Evolutionary conservation across 2,797 vertebrate genomes (phyloP).

Genomic region (Myotis vivesi): DNA sequence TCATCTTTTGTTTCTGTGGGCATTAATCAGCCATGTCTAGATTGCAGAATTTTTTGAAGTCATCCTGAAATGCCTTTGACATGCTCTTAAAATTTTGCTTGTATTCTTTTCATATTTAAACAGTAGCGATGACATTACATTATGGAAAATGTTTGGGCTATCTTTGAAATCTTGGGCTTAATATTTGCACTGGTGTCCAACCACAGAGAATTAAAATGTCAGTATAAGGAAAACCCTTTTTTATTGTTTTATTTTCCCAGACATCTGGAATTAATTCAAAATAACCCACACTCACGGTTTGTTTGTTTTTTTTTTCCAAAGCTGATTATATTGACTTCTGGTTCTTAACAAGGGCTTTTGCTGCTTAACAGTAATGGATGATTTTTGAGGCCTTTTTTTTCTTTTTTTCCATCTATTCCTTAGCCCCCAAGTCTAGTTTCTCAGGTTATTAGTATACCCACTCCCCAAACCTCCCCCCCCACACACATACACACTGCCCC

Average conservation of each 20-base stretch:
- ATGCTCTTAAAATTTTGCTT: slow-evolving; percentile 41
- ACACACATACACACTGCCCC: background rate
- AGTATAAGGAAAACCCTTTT: slow-evolving; percentile 45
- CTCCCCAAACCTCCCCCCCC: background rate
- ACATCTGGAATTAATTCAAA: slow-evolving; percentile 47
- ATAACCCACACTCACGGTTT: background rate
- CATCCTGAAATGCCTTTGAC: slow-evolving; percentile 57
- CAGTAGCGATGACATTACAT: slow-evolving; percentile 15
- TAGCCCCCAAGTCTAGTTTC: background rate
- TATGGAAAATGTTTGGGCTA: slow-evolving; percentile 60
- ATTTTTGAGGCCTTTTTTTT: background rate
- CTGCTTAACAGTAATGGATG: slow-evolving; percentile 39
- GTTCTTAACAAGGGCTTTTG: slow-evolving; percentile 51
- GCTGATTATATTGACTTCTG: slow-evolving; percentile 14
- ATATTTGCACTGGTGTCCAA: slow-evolving; percentile 45
- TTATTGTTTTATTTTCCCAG: slow-evolving; percentile 57
- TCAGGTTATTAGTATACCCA: slow-evolving; percentile 52
- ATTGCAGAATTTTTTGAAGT: slow-evolving; percentile 52
- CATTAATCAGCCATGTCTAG: slow-evolving; percentile 74
- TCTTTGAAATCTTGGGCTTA: slow-evolving; percentile 59
- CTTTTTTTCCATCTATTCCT: background rate
- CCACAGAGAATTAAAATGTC: slow-evolving; percentile 58
- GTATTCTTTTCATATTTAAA: slow-evolving; percentile 57
- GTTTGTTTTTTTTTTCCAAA: slow-evolving; percentile 15
- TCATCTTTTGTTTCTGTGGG: slow-evolving; percentile 77